Evolutionary conservation across 30 jellyfish, hydroid and myxozoan species (phyloP).

Genomic region (Nemopilema nomurai): DNA sequence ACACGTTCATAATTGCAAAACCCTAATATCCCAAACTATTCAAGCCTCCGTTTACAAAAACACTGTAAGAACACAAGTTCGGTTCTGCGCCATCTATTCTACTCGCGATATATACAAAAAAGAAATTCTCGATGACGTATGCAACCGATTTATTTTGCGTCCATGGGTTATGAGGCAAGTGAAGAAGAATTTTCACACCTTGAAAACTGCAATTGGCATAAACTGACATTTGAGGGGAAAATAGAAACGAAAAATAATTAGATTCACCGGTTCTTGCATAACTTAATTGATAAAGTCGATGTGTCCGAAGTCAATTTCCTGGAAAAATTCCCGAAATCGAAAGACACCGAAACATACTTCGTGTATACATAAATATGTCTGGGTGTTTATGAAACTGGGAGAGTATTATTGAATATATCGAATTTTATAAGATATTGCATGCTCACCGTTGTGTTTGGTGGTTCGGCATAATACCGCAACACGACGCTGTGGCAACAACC

Average conservation of each 20-base stretch:
- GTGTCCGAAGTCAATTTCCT: background rate
- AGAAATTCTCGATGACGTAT: too few relatives aligned
- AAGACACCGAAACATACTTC: background rate
- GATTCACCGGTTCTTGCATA: too few relatives aligned
- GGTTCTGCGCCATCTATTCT: too few relatives aligned
- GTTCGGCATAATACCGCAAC: background rate
- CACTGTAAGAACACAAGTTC: background rate
- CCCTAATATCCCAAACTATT: background rate
- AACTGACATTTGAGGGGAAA: too few relatives aligned
- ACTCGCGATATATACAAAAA: too few relatives aligned
- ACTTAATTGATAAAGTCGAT: background rate
- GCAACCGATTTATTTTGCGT: too few relatives aligned
- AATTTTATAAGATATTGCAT: background rate
- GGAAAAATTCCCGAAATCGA: background rate
- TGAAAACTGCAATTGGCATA: too few relatives aligned
- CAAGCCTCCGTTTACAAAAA: background rate
- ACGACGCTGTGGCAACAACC: slow-evolving; percentile 5
- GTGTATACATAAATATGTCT: background rate
- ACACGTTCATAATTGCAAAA: background rate
- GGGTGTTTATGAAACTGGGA: background rate
- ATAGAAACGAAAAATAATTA: too few relatives aligned
- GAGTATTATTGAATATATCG: background rate
- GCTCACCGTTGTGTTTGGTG: background rate
- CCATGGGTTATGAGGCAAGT: too few relatives aligned
- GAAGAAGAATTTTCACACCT: too few relatives aligned